Conservation (phyloP, 2,797 vertebrate species). For the Lepidocolaptes lacrymiger region DNA sequence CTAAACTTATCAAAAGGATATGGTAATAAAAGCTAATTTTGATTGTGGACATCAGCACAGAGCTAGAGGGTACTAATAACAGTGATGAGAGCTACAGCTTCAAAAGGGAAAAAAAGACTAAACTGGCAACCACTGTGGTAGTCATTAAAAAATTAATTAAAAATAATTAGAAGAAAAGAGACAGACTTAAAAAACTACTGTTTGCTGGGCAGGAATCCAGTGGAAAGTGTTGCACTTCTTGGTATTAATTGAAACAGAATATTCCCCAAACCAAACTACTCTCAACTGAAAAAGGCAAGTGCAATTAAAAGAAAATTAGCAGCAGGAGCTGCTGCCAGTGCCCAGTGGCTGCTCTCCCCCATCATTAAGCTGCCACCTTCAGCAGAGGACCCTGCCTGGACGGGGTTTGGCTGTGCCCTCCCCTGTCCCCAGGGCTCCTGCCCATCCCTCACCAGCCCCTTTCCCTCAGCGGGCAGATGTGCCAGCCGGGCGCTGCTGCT, state of each 20-base stretch:
- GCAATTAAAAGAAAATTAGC: neutral
- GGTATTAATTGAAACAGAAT: neutral
- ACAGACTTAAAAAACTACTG: neutral
- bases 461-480: neutral
- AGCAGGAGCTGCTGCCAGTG: neutral
- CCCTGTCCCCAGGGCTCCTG: neutral
- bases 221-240: neutral
- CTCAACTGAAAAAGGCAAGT: neutral
- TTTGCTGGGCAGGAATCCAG: neutral
- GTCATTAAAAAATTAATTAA: neutral
- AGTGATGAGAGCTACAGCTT: neutral
- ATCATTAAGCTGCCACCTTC: neutral
- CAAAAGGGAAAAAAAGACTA: neutral
- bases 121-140: neutral
- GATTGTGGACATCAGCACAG: neutral
- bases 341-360: neutral
- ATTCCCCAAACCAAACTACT: neutral
- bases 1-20: neutral
- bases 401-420: neutral
- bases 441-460: accelerated
- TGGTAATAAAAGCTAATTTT: neutral
- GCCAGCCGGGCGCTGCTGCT: neutral
- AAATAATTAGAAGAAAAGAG: neutral
- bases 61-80: neutral
- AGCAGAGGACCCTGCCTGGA: neutral